Base-by-base conservation (phyloP, 2,888 invertebrate genomes). In the Ochropleura leucogaster region DNA sequence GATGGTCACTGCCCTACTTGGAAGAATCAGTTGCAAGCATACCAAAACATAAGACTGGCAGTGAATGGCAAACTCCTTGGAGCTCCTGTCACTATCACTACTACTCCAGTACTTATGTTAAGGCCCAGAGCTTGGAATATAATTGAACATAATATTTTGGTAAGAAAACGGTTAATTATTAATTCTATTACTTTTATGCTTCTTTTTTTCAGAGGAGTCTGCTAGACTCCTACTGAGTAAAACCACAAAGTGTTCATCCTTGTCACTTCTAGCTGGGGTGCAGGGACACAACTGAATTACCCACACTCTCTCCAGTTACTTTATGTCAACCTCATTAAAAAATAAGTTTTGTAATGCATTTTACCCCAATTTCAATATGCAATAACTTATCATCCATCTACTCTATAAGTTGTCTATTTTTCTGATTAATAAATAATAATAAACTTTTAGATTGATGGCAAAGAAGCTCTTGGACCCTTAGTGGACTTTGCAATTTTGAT, bases 101-200 rank as follows among this genome's bases (percentile, higher is more conserved):
- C 97, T 40, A 96, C 97, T 63, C 98, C 98, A 0, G 93, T 97
- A 10, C 91, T 98, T 73, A 97, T 98, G 97, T 91, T 98, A 16
- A 94, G 98, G 76, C 98, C 98, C 0, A 94, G 98, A 86, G 98
- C 98, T 62, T 98, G 98, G 98, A 98, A 98, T 92, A 97, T 98
- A 96, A 96, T 97, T 68, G 98, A 98, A 90, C 97, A 97, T 89
- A 97, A 97, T 88, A 95, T 97, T 85, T 92, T 97, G 93, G 97
- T 97, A 90, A 91, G 79, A 55, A 30, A 66, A 44, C n/a, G 14
- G 40, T 42, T 62, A 49, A 66, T 20, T 18, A 20, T 20, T 10
- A 1, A 40, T n/a, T 53, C n/a, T 3, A 4, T 47, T 47, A 14
- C 30, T 49, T 30, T 30, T 30, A 30, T 30, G 30, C 30, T 30